Evolutionary conservation across 2,113 vertebrate genomes (phyloP), one percentile per base, ranked within the genome.

Genomic region (Pipra filicauda): DNA sequence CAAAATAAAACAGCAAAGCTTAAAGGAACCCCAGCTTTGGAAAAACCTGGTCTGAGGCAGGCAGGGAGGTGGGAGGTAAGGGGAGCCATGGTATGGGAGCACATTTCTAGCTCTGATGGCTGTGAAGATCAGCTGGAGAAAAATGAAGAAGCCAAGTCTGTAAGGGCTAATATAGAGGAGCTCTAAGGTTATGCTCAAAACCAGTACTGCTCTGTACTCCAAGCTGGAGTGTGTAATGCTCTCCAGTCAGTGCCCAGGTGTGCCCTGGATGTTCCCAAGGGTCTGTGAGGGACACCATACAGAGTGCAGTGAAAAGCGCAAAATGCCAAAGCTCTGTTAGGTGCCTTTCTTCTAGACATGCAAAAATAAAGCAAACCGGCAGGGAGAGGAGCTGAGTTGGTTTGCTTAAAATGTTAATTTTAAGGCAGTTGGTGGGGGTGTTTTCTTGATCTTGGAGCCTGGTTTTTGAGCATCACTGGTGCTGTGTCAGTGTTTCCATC

Each of bases 261-360:
- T 35, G 30, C 21, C 18, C 27, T 0, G 0, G 22, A 4, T 31
- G 30, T 70, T 62, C 27, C 55, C 55, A 33, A 8, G 31, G 28
- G 5, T 41, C 62, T 85, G 37, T 0, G 0, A 49, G 48, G 37
- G 26, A 26, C 11, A 9, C 33, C 0, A 1, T 18, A 31, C 0
- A 1, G 28, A 48, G 57, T 46, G 43, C 26, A 31, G 71, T 28
- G 52, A 57, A 37, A 72, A 90, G 16, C 44, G 12, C 9, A 49
- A 46, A 49, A 35, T n/a, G 16, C 30, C 13, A 0, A 33, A 88
- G 37, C 51, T 23, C 31, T 65, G 28, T 44, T 37, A 54, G 46
- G 8, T 16, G 15, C 41, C 8, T 26, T 64, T 67, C 48, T 62
- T 70, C 43, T 3, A 9, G 71, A 19, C 12, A 8, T 28, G 44